phyloP scores from a whole-genome alignment of 2,888 invertebrate species.

The Drosophila neutralis region DNA sequence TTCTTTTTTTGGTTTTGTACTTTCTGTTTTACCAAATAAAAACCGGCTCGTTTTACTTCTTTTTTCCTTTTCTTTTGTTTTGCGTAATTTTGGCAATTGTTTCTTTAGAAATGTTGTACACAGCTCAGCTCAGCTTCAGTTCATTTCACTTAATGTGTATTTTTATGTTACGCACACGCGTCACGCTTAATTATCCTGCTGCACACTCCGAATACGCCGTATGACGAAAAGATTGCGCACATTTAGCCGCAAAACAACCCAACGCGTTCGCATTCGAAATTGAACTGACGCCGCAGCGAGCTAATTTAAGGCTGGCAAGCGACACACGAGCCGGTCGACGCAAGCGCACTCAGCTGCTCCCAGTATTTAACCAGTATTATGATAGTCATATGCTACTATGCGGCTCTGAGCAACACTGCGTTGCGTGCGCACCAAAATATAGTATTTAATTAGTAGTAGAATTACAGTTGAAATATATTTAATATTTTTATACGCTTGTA shows the following conservation, averaged over 20 bases:
- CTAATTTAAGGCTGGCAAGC: conserved; percentile 58
- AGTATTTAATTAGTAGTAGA: neutral
- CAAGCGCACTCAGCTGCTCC: conserved; percentile 53
- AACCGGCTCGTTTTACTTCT: conserved; percentile 1
- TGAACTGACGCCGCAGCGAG: conserved; percentile 62
- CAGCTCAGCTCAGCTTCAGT: conserved; percentile 38
- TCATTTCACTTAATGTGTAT: conserved; percentile 69
- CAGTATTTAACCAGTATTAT: conserved; percentile 53
- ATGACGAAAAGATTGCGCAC: conserved; percentile 3
- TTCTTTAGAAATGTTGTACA: conserved; percentile 20
- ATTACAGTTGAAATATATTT: neutral
- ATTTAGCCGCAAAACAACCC: conserved; percentile 39
- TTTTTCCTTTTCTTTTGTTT: conserved; percentile 1
- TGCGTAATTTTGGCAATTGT: conserved; percentile 20
- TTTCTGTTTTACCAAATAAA: conserved; percentile 7
- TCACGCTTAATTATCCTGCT: conserved; percentile 79
- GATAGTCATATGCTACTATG: conserved; percentile 4
- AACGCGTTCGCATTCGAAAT: conserved; percentile 53
- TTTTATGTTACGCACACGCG: conserved; percentile 80
- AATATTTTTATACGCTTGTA: neutral
- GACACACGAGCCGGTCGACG: conserved; percentile 32
- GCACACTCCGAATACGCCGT: conserved; percentile 28
- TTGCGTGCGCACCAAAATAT: neutral
- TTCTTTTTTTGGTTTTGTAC: conserved; percentile 30
- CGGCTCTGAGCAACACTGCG: conserved; percentile 33